phyloP scores from a whole-genome alignment of 2,113 vertebrate genomes.

The Bettongia penicillata region DNA sequence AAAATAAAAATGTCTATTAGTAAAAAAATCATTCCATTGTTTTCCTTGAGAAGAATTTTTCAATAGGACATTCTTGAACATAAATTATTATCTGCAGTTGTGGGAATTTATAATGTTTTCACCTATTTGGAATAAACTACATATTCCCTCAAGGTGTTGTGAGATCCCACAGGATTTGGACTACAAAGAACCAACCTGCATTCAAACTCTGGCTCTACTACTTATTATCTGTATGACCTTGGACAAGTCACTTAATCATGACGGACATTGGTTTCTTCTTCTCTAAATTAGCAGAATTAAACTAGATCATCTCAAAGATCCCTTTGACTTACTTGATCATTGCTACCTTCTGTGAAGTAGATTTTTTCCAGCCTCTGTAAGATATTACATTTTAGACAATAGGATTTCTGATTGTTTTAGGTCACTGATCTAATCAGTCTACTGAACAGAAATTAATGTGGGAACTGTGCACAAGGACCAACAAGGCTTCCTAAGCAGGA shows the following conservation, averaged over 20 bases:
- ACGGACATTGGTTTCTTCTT: background rate
- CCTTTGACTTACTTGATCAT: background rate
- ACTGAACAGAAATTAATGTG: background rate
- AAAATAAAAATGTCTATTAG: background rate
- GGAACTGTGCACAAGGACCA: background rate
- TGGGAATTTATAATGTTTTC: background rate
- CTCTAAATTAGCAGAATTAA: background rate
- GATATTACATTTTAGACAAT: background rate
- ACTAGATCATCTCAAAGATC: background rate
- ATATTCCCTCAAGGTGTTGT: background rate
- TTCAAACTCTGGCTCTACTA: background rate
- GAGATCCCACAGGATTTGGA: background rate
- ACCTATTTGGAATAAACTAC: background rate
- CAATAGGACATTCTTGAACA: background rate
- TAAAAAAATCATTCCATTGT: background rate
- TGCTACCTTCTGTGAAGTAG: background rate
- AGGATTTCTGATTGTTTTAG: background rate
- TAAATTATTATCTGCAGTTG: background rate
- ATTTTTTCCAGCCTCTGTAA: background rate
- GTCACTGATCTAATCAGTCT: background rate
- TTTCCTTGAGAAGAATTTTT: background rate
- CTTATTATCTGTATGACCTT: background rate
- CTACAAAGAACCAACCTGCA: background rate
- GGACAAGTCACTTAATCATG: background rate
- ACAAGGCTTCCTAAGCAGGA: background rate